Conservation (phyloP, 2,888 invertebrate genomes). For the Melanargia galathea region DNA sequence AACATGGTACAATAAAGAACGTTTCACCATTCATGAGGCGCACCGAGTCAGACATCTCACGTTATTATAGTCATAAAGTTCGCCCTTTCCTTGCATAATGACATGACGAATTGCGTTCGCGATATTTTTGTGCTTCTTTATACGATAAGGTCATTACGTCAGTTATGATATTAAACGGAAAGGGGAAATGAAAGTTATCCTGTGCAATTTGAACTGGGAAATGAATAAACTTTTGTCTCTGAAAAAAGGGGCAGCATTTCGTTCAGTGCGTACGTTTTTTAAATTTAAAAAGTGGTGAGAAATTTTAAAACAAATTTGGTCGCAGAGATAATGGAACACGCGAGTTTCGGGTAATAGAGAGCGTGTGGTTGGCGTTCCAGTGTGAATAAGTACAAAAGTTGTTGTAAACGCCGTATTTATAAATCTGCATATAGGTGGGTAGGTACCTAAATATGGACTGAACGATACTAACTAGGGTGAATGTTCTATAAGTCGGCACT, state of each 20-base stretch:
- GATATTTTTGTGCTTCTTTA: slow-evolving; percentile 78
- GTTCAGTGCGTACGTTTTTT: slow-evolving; percentile 56
- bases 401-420: slow-evolving; percentile 48
- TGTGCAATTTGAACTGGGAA: slow-evolving; percentile 45
- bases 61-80: slow-evolving; percentile 82
- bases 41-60: slow-evolving; percentile 78
- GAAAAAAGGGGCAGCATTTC: slow-evolving; percentile 49
- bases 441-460: slow-evolving; percentile 48
- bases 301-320: slow-evolving; percentile 73
- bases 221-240: slow-evolving; percentile 47
- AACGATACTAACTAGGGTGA: too few relatives aligned
- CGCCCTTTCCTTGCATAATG: slow-evolving; percentile 82
- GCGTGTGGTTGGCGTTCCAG: slow-evolving; percentile 75
- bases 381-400: slow-evolving; percentile 78
- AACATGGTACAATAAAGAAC: slow-evolving; percentile 79
- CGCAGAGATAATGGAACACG: slow-evolving; percentile 75
- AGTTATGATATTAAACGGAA: slow-evolving; percentile 58
- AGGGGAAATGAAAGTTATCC: slow-evolving; percentile 51
- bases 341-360: slow-evolving; percentile 74
- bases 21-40: slow-evolving; percentile 73
- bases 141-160: slow-evolving; percentile 75
- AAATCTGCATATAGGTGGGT: slow-evolving; percentile 54
- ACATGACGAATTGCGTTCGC: slow-evolving; percentile 80
- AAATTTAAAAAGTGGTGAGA: slow-evolving; percentile 61
- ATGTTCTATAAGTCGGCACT: too few relatives aligned